These are phyloP conservation scores for Psittacula echo DNA, from an alignment of 2,797 vertebrate species.

Conservation along the genomic window DNA sequence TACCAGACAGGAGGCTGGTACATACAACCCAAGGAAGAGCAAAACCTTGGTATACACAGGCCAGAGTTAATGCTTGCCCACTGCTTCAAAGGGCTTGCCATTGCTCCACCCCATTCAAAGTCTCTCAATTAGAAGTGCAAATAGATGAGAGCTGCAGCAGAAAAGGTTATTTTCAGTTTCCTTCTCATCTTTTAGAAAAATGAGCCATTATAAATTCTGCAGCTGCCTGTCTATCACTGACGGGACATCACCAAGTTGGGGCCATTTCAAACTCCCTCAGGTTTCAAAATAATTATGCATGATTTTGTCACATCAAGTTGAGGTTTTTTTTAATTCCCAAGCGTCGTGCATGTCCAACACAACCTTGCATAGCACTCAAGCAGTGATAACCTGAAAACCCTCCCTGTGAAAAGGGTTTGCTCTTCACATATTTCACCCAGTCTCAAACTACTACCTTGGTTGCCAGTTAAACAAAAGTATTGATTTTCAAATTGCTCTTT, in stretches of 20 bases:
- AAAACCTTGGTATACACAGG: neutral
- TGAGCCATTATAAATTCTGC: slow-evolving; percentile 54
- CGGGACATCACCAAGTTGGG: slow-evolving; percentile 29
- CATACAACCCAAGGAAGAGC: neutral
- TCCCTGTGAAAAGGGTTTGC: neutral
- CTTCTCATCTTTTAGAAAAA: slow-evolving; percentile 41
- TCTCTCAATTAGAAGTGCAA: slow-evolving; percentile 13
- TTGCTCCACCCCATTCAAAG: neutral
- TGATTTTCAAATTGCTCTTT: slow-evolving; percentile 77
- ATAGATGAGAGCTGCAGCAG: neutral
- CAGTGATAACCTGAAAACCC: neutral
- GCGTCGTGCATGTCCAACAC: neutral
- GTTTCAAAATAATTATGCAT: slow-evolving; percentile 81
- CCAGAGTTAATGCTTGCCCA: neutral
- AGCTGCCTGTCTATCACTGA: slow-evolving; percentile 54
- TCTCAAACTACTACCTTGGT: slow-evolving; percentile 34
- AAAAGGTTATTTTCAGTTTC: slow-evolving; percentile 44
- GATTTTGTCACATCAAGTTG: slow-evolving; percentile 85
- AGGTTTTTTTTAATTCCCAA: slow-evolving; percentile 83
- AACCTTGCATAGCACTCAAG: slow-evolving; percentile 6
- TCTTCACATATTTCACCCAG: slow-evolving; percentile 51
- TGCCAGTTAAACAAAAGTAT: slow-evolving; percentile 70
- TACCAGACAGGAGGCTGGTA: neutral
- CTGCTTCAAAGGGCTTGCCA: neutral
- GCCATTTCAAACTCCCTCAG: slow-evolving; percentile 72